Percentiles rank a stretch among this genome's conserved stretches.
phyloP scores from a whole-genome alignment of 2,113 vertebrate species.

The Benitochromis conjunctus region DNA sequence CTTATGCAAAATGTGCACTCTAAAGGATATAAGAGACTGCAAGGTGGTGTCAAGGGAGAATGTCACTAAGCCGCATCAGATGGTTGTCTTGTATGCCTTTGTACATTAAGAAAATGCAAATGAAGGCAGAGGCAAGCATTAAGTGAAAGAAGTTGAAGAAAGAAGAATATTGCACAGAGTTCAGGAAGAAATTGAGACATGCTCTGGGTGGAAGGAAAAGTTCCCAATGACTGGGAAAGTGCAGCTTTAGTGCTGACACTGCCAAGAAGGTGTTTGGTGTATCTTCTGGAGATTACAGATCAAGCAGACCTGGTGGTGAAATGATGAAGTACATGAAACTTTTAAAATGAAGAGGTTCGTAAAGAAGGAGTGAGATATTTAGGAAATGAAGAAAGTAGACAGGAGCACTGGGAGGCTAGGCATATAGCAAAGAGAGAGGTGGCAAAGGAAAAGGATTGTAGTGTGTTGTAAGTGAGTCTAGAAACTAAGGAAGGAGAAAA shows the following conservation, averaged over 20 bases:
- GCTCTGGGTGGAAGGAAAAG: not conserved
- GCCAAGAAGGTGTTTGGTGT: not conserved
- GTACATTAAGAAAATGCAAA: rapidly evolving
- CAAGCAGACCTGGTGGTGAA: not conserved
- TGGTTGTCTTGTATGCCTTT: not conserved
- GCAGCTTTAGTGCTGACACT: not conserved
- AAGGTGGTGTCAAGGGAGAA: not conserved
- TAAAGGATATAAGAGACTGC: not conserved
- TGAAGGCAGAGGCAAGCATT: not conserved
- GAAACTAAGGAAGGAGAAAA: not conserved
- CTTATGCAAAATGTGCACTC: not conserved
- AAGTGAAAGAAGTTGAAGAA: not conserved
- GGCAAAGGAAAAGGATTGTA: not conserved
- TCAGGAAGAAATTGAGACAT: not conserved
- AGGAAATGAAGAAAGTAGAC: not conserved
- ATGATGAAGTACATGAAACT: not conserved
- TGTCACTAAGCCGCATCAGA: rapidly evolving
- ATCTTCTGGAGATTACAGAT: not conserved
- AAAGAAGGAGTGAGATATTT: not conserved
- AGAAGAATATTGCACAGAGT: not conserved
- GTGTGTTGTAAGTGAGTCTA: not conserved
- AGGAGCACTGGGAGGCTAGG: not conserved
- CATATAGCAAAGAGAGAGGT: not conserved
- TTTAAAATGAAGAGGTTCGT: not conserved
- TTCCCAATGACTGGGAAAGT: not conserved